Evolutionary conservation across 2,888 invertebrate species (phyloP), one percentile per base, ranked within the genome.

Genomic region (Litoditis marina): DNA sequence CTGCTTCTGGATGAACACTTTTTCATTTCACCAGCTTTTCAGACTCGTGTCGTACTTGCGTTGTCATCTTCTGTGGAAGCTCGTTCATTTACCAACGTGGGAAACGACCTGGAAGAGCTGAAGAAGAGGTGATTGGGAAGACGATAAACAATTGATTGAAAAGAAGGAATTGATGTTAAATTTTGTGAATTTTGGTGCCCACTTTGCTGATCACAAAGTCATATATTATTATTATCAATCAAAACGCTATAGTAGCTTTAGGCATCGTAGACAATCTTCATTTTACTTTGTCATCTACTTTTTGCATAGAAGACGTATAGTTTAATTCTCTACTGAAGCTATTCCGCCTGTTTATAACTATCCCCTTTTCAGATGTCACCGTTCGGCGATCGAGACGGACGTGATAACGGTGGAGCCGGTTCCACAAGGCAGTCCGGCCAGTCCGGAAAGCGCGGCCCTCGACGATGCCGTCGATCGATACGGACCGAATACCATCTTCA

Each of bases 381-480:
- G 72, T 6, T 76, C 76, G 47, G 66, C 69, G 7, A 66, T 77
- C 50, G 80, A 81, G 28, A 70, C 79, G 1, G 74, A 78, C 30
- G 57, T 79, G 27, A 68, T 81, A 13, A 63, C 71, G 2, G 71
- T 81, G 13, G 58, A 69, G 13, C 66, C 71, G 2, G 52, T 60
- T 7, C 57, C 49, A 2, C 51, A 59, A 30, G 60, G 69, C n/a
- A 60, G 69, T 50, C 50, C 67, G 3, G 28, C 46, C 11, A 62
- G 57, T 30, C 62, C 62, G 5, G 62, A 51, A 4, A 63, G 61
- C 8, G 73, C 76, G 1, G 80, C 81, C n/a, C 47, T 80, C 47
- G 80, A 81, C 61, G 81, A 78, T 39, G 78, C 81, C 11, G 72
- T 81, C 32, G 81, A 81, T 58, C 76, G 78, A 49, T 81, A 75